phyloP scores from a whole-genome alignment of 2,113 vertebrate genomes.

The Prietella phreatophila region DNA sequence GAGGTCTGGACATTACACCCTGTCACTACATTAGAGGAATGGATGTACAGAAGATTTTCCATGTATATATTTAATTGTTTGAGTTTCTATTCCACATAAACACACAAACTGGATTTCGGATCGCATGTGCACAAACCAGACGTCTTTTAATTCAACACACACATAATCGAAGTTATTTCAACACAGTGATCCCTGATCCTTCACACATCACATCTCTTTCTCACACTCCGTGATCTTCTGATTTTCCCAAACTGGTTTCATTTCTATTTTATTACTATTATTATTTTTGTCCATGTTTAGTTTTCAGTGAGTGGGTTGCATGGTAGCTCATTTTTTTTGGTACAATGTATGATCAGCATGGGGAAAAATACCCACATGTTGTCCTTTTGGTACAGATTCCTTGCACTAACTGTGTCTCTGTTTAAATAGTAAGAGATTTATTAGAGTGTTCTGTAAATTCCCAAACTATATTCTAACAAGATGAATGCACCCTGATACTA shows the following conservation, averaged over 20 bases:
- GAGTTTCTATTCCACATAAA: constrained; percentile 44
- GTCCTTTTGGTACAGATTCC: constrained; percentile 68
- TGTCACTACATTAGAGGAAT: constrained; percentile 54
- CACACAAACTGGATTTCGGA: constrained; percentile 40
- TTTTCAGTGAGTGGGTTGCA: constrained; percentile 47
- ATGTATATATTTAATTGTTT: constrained; percentile 57
- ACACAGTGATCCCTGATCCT: constrained; percentile 1
- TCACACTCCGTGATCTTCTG: constrained; percentile 21
- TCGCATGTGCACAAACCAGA: constrained; percentile 29
- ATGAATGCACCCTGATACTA: constrained; percentile 69
- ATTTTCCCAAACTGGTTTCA: constrained; percentile 37
- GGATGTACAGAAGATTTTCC: constrained; percentile 49
- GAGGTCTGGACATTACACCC: constrained; percentile 49
- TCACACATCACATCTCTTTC: not conserved
- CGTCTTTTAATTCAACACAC: constrained; percentile 7
- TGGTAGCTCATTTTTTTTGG: constrained; percentile 28
- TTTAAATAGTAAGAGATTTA: constrained; percentile 60
- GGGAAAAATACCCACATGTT: constrained; percentile 54
- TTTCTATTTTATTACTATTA: not conserved
- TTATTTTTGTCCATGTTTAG: constrained; percentile 32
- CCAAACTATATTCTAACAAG: constrained; percentile 62
- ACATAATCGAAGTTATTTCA: constrained; percentile 26
- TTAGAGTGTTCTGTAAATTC: constrained; percentile 67
- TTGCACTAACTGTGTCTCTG: constrained; percentile 63
- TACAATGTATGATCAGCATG: constrained; percentile 32